phyloP scores from a whole-genome alignment of 1,140 invertebrate genomes.

The Penaeus vannamei region DNA sequence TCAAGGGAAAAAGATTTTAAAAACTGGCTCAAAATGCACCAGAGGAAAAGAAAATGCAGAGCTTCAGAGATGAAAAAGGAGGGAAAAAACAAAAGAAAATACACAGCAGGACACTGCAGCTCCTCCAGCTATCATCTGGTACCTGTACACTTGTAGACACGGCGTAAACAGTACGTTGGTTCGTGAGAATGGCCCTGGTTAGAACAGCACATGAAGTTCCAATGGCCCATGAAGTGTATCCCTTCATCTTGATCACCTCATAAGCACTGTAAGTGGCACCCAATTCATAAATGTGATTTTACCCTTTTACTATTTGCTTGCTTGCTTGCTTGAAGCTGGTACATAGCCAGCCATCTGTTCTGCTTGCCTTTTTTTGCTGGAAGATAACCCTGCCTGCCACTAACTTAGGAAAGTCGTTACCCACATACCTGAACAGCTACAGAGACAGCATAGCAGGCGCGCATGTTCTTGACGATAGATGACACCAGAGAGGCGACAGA shows the following conservation, averaged over 20 bases:
- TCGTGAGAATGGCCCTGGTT: constrained; percentile 57
- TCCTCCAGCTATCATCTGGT: constrained; percentile 12
- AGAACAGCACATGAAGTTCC: constrained; percentile 68
- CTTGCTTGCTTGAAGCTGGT: not conserved
- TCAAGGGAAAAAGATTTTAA: too few species aligned
- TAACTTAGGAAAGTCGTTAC: too few species aligned
- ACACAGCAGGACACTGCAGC: not conserved
- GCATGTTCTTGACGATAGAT: constrained; percentile 83
- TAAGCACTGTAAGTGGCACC: constrained; percentile 67
- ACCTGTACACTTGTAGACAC: constrained; percentile 59
- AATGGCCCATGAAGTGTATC: constrained; percentile 73
- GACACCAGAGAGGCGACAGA: constrained; percentile 82
- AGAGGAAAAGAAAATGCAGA: not conserved
- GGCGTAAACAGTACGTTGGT: constrained; percentile 61
- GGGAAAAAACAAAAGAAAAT: constrained; percentile 13
- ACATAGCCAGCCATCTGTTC: not conserved
- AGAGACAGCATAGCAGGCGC: constrained; percentile 86
- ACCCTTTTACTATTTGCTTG: not conserved
- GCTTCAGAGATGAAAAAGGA: not conserved
- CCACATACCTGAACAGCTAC: constrained; percentile 82
- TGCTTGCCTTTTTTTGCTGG: too few species aligned
- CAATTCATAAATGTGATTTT: constrained; percentile 13
- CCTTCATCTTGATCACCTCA: constrained; percentile 72
- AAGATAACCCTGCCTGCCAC: too few species aligned
- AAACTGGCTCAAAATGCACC: too few species aligned